A percentile compares a stretch with the other conserved stretches of the same genome.
Evolutionary conservation across 2,888 invertebrate species (phyloP).

Genomic region (Acrobasis suavella): DNA sequence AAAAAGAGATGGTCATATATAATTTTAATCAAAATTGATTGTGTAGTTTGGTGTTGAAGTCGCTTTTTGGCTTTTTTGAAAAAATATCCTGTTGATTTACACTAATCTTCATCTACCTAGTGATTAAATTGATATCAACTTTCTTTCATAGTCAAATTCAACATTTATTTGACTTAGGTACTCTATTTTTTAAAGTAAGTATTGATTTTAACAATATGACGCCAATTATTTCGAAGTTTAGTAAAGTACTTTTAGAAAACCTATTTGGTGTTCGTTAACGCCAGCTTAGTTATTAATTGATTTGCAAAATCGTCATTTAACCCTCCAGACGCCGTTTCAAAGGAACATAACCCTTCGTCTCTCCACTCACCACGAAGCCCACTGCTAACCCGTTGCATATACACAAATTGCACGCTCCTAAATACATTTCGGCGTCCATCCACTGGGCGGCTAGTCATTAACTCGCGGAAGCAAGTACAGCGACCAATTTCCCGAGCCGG

Average conservation of each 20-base stretch:
- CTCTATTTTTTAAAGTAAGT: no score
- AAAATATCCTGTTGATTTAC: no score
- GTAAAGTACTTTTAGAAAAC: background rate
- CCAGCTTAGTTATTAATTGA: background rate
- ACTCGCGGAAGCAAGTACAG: slow-evolving; percentile 79
- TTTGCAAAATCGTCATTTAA: slow-evolving; percentile 1
- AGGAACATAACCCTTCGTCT: slow-evolving; percentile 41
- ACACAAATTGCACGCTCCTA: slow-evolving; percentile 77
- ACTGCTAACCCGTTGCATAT: slow-evolving; percentile 63
- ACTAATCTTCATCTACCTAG: no score
- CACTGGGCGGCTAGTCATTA: slow-evolving; percentile 78
- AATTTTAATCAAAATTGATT: no score
- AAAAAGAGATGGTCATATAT: no score
- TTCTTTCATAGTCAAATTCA: no score
- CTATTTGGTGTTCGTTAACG: no score
- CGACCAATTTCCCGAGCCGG: slow-evolving; percentile 77
- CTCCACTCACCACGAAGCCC: slow-evolving; percentile 54
- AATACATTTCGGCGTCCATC: slow-evolving; percentile 78
- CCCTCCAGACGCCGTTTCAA: slow-evolving; percentile 23
- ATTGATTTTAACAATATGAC: no score
- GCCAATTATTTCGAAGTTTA: background rate
- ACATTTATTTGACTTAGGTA: no score
- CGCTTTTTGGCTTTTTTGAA: no score
- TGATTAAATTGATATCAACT: no score
- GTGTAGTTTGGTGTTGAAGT: no score